Conservation (phyloP, 2,888 invertebrate species). For the Proisotoma minuta region DNA sequence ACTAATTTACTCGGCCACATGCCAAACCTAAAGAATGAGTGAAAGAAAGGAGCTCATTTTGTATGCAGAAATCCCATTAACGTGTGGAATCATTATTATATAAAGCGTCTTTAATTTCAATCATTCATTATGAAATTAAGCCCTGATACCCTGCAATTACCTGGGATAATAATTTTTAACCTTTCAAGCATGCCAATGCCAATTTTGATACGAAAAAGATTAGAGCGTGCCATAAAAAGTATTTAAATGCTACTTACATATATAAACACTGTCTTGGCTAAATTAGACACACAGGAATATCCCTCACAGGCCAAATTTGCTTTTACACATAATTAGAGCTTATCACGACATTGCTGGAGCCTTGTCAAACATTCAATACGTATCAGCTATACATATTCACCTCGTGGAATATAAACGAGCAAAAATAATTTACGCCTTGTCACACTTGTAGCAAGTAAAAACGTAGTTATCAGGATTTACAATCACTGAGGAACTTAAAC, state of each 20-base stretch:
- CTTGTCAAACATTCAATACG: constrained; percentile 9
- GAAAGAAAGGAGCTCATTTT: no score
- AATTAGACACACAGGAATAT: constrained; percentile 10
- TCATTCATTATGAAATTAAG: no score
- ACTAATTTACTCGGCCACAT: constrained; percentile 33
- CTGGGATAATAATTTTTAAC: background rate
- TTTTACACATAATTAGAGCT: constrained; percentile 15
- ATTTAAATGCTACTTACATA: background rate
- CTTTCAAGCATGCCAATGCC: background rate
- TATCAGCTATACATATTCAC: background rate
- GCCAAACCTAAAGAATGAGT: no score
- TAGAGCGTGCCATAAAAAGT: constrained; percentile 7
- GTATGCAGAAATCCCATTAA: background rate
- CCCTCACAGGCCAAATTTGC: constrained; percentile 14
- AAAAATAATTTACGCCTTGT: constrained; percentile 1
- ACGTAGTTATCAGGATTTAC: background rate
- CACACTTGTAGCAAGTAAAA: background rate
- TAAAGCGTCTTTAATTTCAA: no score
- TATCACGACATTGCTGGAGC: constrained; percentile 13
- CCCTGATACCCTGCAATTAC: constrained; percentile 14
- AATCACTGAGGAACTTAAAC: constrained; percentile 3
- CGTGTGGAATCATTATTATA: no score
- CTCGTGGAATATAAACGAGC: background rate
- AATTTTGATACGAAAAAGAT: constrained; percentile 1
- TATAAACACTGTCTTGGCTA: background rate